Conservation (phyloP, 2,797 vertebrate species). For the Tokudaia muenninki region DNA sequence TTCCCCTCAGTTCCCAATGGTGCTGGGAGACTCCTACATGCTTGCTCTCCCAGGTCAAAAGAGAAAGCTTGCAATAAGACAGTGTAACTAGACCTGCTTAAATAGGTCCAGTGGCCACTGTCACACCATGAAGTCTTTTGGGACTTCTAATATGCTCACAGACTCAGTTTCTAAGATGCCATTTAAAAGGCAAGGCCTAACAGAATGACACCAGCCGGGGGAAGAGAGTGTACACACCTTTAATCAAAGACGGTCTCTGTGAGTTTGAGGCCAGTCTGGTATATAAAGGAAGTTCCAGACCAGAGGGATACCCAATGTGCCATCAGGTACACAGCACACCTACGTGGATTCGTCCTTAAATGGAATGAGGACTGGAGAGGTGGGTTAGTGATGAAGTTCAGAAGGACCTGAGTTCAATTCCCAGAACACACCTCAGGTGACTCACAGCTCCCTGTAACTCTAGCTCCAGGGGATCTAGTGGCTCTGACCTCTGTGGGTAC, state of each 20-base stretch:
- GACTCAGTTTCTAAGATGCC: not conserved
- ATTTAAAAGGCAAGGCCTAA: not conserved
- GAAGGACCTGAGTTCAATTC: not conserved
- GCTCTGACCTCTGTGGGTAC: not conserved
- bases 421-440: not conserved
- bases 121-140: not conserved
- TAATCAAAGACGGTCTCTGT: not conserved
- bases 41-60: not conserved
- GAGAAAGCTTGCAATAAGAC: not conserved
- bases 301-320: not conserved
- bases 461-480: not conserved
- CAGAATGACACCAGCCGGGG: not conserved
- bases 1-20: not conserved
- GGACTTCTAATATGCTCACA: slow-evolving; percentile 10
- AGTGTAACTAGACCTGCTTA: not conserved
- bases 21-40: not conserved
- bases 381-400: not conserved
- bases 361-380: not conserved
- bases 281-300: not conserved
- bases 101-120: not conserved
- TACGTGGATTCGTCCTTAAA: not conserved
- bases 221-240: not conserved
- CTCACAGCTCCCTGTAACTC: not conserved
- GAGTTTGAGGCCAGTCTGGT: not conserved
- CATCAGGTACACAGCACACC: not conserved